Conservation (phyloP, 2,888 invertebrate genomes). For the Steromphala cineraria region DNA sequence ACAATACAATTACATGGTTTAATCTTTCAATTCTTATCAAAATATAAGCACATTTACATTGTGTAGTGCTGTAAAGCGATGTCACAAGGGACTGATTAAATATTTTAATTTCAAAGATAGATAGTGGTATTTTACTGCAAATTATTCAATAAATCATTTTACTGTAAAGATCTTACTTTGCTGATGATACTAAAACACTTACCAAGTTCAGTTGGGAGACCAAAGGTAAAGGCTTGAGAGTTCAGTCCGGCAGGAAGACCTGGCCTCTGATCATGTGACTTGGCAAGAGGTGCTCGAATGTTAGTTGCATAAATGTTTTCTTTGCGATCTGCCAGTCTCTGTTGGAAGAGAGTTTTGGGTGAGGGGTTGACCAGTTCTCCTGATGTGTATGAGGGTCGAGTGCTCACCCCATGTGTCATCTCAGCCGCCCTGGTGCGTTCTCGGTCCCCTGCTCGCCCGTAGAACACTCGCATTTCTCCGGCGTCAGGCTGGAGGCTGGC, state of each 20-base stretch:
- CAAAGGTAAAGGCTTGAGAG: conserved; percentile 66
- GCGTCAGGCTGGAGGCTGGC: conserved; percentile 70
- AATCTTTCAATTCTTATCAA: too few species aligned
- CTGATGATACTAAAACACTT: conserved; percentile 9
- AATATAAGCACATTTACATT: too few species aligned
- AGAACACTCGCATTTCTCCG: conserved; percentile 69
- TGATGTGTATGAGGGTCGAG: conserved; percentile 61
- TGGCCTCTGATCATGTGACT: conserved; percentile 62
- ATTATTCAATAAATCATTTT: too few species aligned
- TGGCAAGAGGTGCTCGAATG: conserved; percentile 67
- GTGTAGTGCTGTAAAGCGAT: too few species aligned
- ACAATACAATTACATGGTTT: too few species aligned
- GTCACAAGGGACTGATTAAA: too few species aligned
- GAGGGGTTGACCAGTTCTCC: conserved; percentile 69
- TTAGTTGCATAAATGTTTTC: conserved; percentile 68
- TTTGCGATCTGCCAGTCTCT: conserved; percentile 62
- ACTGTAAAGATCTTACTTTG: too few species aligned
- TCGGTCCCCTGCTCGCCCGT: conserved; percentile 73
- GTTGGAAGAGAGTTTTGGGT: conserved; percentile 69
- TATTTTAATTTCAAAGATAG: too few species aligned
- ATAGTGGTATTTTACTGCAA: too few species aligned
- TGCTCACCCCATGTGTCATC: conserved; percentile 71
- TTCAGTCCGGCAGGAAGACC: conserved; percentile 64
- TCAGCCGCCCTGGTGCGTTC: conserved; percentile 70
- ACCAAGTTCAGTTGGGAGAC: conserved; percentile 70